Conservation (phyloP, 2,888 invertebrate species). For the Chrysomela aeneicollis region DNA sequence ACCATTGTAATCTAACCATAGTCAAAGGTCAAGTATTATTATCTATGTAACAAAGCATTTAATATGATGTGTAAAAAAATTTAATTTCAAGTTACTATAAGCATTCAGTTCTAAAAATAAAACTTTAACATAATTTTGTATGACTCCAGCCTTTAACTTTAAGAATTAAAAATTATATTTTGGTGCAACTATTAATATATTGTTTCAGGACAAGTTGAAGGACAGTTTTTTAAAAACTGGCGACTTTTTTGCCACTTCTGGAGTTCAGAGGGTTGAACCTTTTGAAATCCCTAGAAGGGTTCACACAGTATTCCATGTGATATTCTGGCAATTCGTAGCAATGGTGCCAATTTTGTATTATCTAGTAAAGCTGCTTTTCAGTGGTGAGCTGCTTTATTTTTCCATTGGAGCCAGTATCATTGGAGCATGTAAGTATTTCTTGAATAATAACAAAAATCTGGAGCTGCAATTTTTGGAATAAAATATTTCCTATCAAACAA, state of each 20-base stretch:
- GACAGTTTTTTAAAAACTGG: conserved; percentile 79
- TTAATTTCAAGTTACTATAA: too few relatives aligned
- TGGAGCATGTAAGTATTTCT: conserved; percentile 74
- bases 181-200: too few relatives aligned
- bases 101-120: too few relatives aligned
- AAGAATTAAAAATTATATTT: background rate
- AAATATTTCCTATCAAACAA: too few relatives aligned
- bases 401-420: conserved; percentile 75
- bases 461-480: too few relatives aligned
- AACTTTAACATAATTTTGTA: too few relatives aligned
- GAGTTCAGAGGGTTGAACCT: conserved; percentile 69
- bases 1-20: too few relatives aligned
- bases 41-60: background rate
- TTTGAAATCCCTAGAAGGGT: conserved; percentile 69
- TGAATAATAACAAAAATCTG: background rate
- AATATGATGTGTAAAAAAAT: too few relatives aligned
- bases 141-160: too few relatives aligned
- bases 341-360: conserved; percentile 78
- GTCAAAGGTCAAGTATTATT: conserved; percentile 2
- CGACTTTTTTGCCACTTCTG: conserved; percentile 81
- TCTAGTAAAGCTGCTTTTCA: conserved; percentile 71
- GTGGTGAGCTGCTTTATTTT: conserved; percentile 76
- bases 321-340: conserved; percentile 74
- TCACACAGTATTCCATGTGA: conserved; percentile 75
- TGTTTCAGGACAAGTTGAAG: conserved; percentile 71